Conservation (phyloP, 2,113 vertebrate species). For the Notechis scutatus region DNA sequence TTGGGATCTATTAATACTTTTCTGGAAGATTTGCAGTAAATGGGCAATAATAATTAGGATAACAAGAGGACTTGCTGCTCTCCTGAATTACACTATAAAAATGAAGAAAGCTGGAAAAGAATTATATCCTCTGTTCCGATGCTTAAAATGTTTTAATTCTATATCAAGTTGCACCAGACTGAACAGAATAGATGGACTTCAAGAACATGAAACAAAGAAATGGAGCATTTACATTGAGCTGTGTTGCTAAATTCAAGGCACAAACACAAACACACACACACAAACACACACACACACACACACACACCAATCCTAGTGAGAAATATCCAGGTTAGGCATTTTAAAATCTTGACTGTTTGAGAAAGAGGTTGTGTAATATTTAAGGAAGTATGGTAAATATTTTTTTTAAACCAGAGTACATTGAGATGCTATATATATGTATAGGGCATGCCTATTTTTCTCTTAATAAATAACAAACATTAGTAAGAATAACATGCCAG, state of each 20-base stretch:
- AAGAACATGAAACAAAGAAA: background rate
- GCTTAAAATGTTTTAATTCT: background rate
- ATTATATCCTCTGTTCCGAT: background rate
- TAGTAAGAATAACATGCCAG: background rate
- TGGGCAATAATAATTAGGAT: background rate
- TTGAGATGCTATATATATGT: background rate
- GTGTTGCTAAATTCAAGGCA: background rate
- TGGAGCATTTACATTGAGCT: background rate
- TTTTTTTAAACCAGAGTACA: background rate
- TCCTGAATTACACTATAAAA: background rate
- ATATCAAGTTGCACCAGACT: background rate
- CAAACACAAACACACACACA: too few relatives aligned
- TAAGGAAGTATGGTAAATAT: background rate
- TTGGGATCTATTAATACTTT: background rate
- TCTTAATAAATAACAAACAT: background rate
- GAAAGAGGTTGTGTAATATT: background rate
- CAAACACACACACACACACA: background rate
- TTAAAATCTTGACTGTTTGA: background rate
- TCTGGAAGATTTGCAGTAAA: background rate
- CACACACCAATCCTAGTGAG: background rate
- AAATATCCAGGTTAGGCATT: background rate
- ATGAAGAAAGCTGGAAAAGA: background rate
- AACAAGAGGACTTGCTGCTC: background rate
- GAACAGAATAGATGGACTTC: background rate
- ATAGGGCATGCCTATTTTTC: background rate